Conservation (phyloP, 2,888 invertebrate genomes). For the Chymomyza fuscimana region DNA sequence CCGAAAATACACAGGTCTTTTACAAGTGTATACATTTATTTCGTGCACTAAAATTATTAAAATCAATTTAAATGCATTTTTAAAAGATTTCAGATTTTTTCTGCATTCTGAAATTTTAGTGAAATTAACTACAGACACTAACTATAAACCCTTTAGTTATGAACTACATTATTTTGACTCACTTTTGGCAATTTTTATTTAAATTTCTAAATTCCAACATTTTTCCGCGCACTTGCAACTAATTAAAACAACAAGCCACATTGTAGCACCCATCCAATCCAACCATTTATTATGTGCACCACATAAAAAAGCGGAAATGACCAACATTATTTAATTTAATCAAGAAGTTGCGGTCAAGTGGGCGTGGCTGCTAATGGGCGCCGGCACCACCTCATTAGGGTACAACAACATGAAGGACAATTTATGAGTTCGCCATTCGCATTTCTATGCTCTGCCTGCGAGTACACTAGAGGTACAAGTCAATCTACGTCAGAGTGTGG, state of each 20-base stretch:
- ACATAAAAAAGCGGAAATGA: conserved; percentile 41
- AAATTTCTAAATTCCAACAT: too few species aligned
- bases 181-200: too few species aligned
- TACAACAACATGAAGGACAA: not conserved
- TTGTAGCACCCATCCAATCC: not conserved
- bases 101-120: too few species aligned
- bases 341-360: conserved; percentile 21
- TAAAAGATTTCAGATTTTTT: too few species aligned
- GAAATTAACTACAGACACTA: too few species aligned
- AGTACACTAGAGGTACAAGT: not conserved
- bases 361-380: not conserved
- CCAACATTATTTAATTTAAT: conserved; percentile 57
- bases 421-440: not conserved
- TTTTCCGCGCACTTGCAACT: not conserved
- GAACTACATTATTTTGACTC: too few species aligned
- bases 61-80: too few species aligned
- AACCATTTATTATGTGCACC: not conserved
- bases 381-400: not conserved
- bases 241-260: not conserved
- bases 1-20: too few species aligned
- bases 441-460: not conserved
- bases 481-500: not conserved
- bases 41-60: too few species aligned
- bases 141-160: too few species aligned
- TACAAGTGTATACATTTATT: too few species aligned